Evolutionary conservation across 2,797 vertebrate genomes (phyloP), one percentile per base, ranked within the genome.

Genomic region (Myripristis murdjan): DNA sequence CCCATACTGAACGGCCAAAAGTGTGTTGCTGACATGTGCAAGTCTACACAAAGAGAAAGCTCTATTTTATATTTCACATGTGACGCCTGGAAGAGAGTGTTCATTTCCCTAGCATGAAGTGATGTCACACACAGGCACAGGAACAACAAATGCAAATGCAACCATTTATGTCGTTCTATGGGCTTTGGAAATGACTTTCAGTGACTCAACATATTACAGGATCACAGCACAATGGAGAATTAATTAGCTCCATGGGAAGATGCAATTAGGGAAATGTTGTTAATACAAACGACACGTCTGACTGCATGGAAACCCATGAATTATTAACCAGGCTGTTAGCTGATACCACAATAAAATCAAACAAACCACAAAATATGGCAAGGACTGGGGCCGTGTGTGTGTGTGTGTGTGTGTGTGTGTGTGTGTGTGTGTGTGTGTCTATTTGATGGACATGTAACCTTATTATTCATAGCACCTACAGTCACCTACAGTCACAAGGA

Each of bases 181-280:
- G 1, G 18, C 70, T 68, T 74, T 31, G 60, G 57, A 77, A 84
- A 85, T 9, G 77, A 77, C 85, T 75, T 76, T 58, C 84, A 71
- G 73, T 70, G 72, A 78, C 79, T 81, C 58, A 4, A 77, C 83
- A n/a, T 43, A 76, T 81, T 83, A 86, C 56, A 74, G 63, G 78
- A 91, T 91, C 83, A 79, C 67, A 84, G 81, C 80, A 88, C 88
- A 85, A 88, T 80, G 83, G 73, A 77, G 79, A 63, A 82, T 87
- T 87, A 83, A 91, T 92, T 86, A 87, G 76, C 80, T 82, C 20
- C 39, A 84, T 64, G 70, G 76, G 82, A 86, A 67, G 79, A 63
- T 70, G 75, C 75, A 89, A 91, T 91, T 91, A 87, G 85, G 20
- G 52, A 79, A 87, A 81, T 82, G 55, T 70, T n/a, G 88, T 85